Percentiles rank a stretch among this genome's conserved stretches.
These are phyloP conservation scores for Mormyrus proboscirostris DNA, from an alignment of 2,797 vertebrate genomes.

Conservation along the genomic window DNA sequence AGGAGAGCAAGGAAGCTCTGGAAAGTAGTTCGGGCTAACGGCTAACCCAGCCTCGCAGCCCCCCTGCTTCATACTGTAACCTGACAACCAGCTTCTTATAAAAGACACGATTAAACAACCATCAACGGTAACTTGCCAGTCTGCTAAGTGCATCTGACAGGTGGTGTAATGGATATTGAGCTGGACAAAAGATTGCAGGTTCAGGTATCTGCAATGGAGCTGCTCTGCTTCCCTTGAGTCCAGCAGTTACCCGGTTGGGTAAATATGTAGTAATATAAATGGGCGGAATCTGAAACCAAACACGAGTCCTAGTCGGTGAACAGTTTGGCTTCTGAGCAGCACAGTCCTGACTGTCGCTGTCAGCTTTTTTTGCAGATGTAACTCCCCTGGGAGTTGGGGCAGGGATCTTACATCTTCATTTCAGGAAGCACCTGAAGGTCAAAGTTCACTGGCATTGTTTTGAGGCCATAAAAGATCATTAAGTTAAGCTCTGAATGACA, in stretches of 20 bases:
- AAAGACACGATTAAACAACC: neutral
- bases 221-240: neutral
- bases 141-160: neutral
- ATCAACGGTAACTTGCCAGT: neutral
- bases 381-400: neutral
- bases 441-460: conserved; percentile 19
- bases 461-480: neutral
- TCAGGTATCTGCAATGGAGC: neutral
- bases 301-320: neutral
- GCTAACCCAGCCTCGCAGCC: neutral
- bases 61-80: neutral
- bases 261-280: conserved; percentile 7
- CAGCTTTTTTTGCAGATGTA: neutral
- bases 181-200: conserved; percentile 3
- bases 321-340: neutral
- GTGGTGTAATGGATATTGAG: conserved; percentile 1
- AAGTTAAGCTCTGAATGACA: neutral
- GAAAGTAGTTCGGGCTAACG: neutral
- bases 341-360: neutral
- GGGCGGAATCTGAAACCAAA: conserved; percentile 5
- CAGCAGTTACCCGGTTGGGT: neutral
- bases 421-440: conserved; percentile 17
- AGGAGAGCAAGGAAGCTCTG: neutral
- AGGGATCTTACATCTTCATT: neutral
- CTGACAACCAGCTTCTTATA: neutral